Conservation (phyloP, 2,113 vertebrate species). For the Ahaetulla prasina region DNA sequence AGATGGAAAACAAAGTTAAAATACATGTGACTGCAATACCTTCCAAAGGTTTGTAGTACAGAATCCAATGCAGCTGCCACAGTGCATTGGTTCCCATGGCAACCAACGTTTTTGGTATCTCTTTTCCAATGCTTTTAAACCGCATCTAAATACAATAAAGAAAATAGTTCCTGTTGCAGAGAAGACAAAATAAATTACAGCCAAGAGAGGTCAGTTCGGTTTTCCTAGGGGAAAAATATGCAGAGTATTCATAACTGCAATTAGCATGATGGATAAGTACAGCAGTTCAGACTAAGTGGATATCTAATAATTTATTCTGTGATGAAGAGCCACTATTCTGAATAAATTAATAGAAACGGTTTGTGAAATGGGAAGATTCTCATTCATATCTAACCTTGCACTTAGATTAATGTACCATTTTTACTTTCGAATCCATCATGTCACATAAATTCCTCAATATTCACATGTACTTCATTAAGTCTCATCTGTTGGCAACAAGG, state of each 20-base stretch:
- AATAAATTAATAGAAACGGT: not conserved
- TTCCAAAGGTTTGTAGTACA: not conserved
- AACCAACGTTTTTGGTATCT: not conserved
- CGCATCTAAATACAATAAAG: not conserved
- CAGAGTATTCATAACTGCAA: not conserved
- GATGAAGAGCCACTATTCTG: not conserved
- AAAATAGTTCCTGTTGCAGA: not conserved
- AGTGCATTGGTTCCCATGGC: not conserved
- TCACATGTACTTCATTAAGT: conserved; percentile 1
- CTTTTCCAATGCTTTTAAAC: not conserved
- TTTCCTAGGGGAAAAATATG: not conserved
- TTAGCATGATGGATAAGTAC: not conserved
- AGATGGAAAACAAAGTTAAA: not conserved
- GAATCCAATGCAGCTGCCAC: not conserved
- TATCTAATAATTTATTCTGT: not conserved
- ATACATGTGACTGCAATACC: no score
- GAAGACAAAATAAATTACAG: not conserved
- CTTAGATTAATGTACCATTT: not conserved
- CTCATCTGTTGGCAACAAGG: conserved; percentile 30
- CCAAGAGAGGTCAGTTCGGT: not conserved
- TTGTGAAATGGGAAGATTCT: not conserved
- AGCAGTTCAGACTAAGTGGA: not conserved
- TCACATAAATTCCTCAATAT: not conserved
- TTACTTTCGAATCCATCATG: not conserved
- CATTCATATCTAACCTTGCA: not conserved